phyloP scores from a whole-genome alignment of 2,797 vertebrate species.

The Melanogrammus aeglefinus region DNA sequence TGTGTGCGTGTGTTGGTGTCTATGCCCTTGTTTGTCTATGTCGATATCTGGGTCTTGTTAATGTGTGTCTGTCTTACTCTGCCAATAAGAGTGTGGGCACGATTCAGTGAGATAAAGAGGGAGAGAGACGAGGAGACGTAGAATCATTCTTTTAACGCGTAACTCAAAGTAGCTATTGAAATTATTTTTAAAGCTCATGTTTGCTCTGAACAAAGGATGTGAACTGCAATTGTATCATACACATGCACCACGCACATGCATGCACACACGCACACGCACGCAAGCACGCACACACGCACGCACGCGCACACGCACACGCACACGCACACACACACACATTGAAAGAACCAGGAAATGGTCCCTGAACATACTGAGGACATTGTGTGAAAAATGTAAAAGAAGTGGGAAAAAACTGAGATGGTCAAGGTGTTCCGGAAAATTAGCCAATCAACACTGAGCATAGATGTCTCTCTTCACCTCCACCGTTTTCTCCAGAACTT shows the following conservation, averaged over 20 bases:
- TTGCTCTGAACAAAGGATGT: conserved; percentile 26
- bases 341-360: conserved; percentile 17
- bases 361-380: conserved; percentile 13
- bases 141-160: background rate
- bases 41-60: too few relatives aligned
- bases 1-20: background rate
- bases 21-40: background rate
- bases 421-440: conserved; percentile 29
- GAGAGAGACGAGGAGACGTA: background rate
- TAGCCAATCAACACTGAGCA: conserved; percentile 1
- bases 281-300: conserved; percentile 7
- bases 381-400: background rate
- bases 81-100: too few relatives aligned
- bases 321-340: conserved; percentile 3
- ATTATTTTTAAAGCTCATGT: conserved; percentile 26
- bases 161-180: conserved; percentile 15
- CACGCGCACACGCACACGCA: conserved; percentile 3
- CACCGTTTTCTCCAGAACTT: background rate
- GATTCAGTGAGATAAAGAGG: too few relatives aligned
- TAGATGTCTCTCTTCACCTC: conserved; percentile 3
- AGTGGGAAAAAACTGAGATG: background rate
- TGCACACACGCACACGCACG: conserved; percentile 4
- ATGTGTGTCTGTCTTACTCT: background rate
- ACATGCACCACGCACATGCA: conserved; percentile 11
- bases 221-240: conserved; percentile 30